A percentile compares a stretch with the other conserved stretches of the same genome.
These are phyloP conservation scores for Alitta virens DNA, from an alignment of 2,888 invertebrate genomes.

Conservation along the genomic window DNA sequence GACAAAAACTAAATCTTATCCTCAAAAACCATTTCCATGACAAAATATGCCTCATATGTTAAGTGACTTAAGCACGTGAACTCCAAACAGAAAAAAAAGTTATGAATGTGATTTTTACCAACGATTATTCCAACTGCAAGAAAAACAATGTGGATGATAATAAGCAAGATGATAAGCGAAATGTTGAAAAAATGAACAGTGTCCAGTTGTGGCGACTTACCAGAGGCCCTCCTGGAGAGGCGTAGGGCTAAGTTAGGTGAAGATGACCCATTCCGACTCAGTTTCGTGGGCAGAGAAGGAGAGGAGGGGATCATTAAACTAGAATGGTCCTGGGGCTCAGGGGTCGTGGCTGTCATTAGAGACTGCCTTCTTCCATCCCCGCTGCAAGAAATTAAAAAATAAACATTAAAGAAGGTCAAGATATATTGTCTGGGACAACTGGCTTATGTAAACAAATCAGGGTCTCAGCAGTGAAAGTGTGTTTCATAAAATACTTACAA, in stretches of 20 bases:
- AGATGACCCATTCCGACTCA: slow-evolving; percentile 13
- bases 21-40: no score
- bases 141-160: not conserved
- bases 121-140: not conserved
- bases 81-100: no score
- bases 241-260: slow-evolving; percentile 31
- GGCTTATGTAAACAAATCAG: no score
- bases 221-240: slow-evolving; percentile 27
- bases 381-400: slow-evolving; percentile 12
- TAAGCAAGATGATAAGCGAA: no score
- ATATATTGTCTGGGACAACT: no score
- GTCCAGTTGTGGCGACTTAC: slow-evolving; percentile 21
- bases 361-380: slow-evolving; percentile 22
- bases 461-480: no score
- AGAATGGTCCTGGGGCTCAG: slow-evolving; percentile 1
- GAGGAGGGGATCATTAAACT: slow-evolving; percentile 28
- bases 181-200: slow-evolving; percentile 9
- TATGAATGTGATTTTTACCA: not conserved
- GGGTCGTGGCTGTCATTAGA: slow-evolving; percentile 7
- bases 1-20: no score
- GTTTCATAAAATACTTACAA: no score
- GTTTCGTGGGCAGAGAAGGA: slow-evolving; percentile 32
- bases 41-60: no score
- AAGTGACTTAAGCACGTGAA: no score
- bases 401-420: no score